A percentile compares a stretch with the other conserved stretches of the same genome.
Conservation (phyloP, 2,113 vertebrate species). For the Planiliza haematocheilus region DNA sequence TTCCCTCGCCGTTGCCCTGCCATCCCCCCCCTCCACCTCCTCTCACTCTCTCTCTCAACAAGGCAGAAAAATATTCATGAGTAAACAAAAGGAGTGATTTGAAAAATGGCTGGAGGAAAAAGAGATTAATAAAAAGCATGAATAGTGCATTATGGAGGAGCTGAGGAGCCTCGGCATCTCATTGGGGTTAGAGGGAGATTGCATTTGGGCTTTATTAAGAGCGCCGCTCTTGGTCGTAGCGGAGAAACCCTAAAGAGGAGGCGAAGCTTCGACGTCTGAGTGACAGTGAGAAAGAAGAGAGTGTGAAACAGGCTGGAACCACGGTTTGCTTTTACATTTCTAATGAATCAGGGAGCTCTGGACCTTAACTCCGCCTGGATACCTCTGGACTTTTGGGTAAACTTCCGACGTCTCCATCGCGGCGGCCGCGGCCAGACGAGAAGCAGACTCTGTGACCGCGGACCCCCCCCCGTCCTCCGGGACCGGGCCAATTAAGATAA, state of each 20-base stretch:
- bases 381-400: not conserved
- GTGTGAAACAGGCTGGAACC: too few relatives aligned
- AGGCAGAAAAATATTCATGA: conserved; percentile 83
- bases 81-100: conserved; percentile 85
- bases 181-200: conserved; percentile 73
- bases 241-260: conserved; percentile 42
- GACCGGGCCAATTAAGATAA: conserved; percentile 84
- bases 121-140: conserved; percentile 81
- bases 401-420: conserved; percentile 14
- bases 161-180: conserved; percentile 62
- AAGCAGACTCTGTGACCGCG: conserved; percentile 72
- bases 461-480: conserved; percentile 79
- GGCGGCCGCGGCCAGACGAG: conserved; percentile 71
- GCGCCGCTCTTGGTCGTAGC: conserved; percentile 37
- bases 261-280: conserved; percentile 15
- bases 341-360: too few relatives aligned
- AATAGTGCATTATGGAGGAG: conserved; percentile 77
- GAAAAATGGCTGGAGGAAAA: conserved; percentile 83
- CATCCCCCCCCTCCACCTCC: not conserved
- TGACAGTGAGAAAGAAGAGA: conserved; percentile 12
- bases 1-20: not conserved
- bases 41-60: conserved; percentile 40
- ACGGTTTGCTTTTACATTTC: too few relatives aligned
- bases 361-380: not conserved
- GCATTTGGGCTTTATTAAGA: conserved; percentile 76